Base-by-base conservation (phyloP, 2,113 vertebrate genomes). In the Pseudopodoces humilis region DNA sequence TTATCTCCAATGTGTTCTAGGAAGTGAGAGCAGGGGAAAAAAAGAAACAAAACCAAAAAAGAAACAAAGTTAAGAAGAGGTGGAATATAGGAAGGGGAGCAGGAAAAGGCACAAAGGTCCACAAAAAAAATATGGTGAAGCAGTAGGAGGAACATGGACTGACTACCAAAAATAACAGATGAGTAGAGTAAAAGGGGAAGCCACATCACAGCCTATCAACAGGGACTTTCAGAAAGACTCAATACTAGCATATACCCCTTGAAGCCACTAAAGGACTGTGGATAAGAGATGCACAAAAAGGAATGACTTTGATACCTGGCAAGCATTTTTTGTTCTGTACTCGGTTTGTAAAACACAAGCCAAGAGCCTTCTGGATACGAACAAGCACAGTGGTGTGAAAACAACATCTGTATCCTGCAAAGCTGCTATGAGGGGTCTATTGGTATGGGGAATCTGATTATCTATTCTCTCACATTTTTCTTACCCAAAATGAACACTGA, bases 251-350 rank as follows among this genome's bases (percentile, higher is more conserved):
- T 16, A 31, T 85, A 87, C 30, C 64, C 58, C 79, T 91, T 82
- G 65, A 95, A 92, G 92, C 39, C 85, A 92, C 50, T 0, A 1
- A 90, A 78, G 77, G 20, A 71, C 28, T 10, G 50, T 20, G 44
- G 63, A n/a, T 86, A 94, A 92, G 49, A 76, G 39, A 83, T n/a
- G 41, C 64, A 90, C 53, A 82, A 44, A 78, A 92, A 96, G n/a
- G 65, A 60, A 52, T 77, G 24, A 55, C 68, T 94, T 90, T 62
- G 83, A 90, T 90, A 77, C 24, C 46, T 63, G n/a, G 79, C 44
- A 95, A 93, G 52, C n/a, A 37, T 67, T 95, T 96, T 92, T 94
- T 62, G 60, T 92, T 78, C 70, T 78, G 46, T 47, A n/a, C 60
- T 83, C 83, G 88, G 87, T 93, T 81, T 95, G 93, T 93, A 76